A percentile compares a stretch with the other conserved stretches of the same genome.
phyloP scores from a whole-genome alignment of 1,140 invertebrate genomes.

The Leptopilina boulardi region DNA sequence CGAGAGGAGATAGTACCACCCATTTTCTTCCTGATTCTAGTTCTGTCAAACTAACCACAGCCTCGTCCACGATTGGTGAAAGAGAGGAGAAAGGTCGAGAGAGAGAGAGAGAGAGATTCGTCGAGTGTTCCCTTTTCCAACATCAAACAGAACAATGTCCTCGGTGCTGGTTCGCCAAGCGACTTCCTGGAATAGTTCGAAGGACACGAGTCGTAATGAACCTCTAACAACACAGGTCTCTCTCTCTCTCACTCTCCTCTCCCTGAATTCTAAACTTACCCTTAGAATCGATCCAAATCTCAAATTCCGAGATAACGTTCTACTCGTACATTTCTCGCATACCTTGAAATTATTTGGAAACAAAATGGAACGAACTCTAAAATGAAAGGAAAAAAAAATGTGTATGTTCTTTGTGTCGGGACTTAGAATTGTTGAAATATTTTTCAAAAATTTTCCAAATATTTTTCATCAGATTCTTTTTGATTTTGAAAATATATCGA shows the following conservation, averaged over 20 bases:
- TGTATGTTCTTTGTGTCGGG: background rate
- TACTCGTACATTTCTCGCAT: background rate
- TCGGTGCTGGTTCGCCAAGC: background rate
- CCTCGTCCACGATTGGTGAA: background rate
- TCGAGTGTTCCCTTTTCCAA: slow-evolving; percentile 18
- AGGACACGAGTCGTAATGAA: slow-evolving; percentile 22
- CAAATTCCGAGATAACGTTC: slow-evolving; percentile 2
- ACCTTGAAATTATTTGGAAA: background rate
- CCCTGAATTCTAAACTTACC: slow-evolving; percentile 27
- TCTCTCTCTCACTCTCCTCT: no score
- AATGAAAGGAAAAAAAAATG: background rate
- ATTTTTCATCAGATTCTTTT: background rate
- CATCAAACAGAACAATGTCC: slow-evolving; percentile 29
- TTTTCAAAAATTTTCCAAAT: background rate
- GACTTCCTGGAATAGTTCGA: slow-evolving; percentile 29
- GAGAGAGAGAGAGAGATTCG: background rate
- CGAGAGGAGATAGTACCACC: slow-evolving; percentile 4
- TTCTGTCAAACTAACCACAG: slow-evolving; percentile 26
- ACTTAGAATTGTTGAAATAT: background rate
- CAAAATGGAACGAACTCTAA: background rate
- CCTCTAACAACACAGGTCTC: slow-evolving; percentile 2
- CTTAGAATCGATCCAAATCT: background rate
- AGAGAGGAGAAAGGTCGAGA: background rate
- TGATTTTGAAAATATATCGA: background rate
- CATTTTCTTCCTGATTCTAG: slow-evolving; percentile 12